Evolutionary conservation across 2,113 vertebrate genomes (phyloP), one percentile per base, ranked within the genome.

Genomic region (Dolichotis patagonum): DNA sequence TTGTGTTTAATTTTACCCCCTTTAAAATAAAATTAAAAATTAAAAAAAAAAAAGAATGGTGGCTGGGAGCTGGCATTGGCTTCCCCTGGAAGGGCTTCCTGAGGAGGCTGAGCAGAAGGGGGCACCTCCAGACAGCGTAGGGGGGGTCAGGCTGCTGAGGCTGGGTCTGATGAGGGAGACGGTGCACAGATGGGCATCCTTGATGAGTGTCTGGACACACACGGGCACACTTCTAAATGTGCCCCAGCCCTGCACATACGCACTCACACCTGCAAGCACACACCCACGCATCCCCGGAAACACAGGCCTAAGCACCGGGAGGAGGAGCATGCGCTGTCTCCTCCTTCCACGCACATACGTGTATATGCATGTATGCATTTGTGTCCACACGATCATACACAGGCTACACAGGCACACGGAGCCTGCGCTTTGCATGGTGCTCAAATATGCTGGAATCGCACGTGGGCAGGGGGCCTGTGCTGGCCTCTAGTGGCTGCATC

Each of bases 351-450:
- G 7, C 1, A 3, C 14, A 28, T 1, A 67, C 58, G 16, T 60
- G 0, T 2, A 63, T 20, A 0, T 1, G 26, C 7, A 5, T 26
- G 7, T 2, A 0, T 77, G 75, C 26, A 46, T 7, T 12, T 22
- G 10, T 77, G 28, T 16, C 41, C 75, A 77, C 43, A 7, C 3
- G 6, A 35, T 35, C 24, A 2, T 3, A 20, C 32, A 54, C 5
- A 85, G 78, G 38, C 38, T 7, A n/a, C 54, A 38, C 22, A 52
- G 4, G 22, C 8, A 12, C 14, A 41, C 58, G 73, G 62, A 5
- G 28, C 16, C 4, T 6, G 0, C 0, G 52, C 58, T 41, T 43
- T 60, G 46, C 4, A 30, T 10, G 5, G 8, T 84, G 88, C 83
- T 90, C 58, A 71, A 0, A 83, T n/a, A 7, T 12, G 30, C n/a